Conservation (phyloP, 2,113 vertebrate genomes). For the Strigops habroptila region DNA sequence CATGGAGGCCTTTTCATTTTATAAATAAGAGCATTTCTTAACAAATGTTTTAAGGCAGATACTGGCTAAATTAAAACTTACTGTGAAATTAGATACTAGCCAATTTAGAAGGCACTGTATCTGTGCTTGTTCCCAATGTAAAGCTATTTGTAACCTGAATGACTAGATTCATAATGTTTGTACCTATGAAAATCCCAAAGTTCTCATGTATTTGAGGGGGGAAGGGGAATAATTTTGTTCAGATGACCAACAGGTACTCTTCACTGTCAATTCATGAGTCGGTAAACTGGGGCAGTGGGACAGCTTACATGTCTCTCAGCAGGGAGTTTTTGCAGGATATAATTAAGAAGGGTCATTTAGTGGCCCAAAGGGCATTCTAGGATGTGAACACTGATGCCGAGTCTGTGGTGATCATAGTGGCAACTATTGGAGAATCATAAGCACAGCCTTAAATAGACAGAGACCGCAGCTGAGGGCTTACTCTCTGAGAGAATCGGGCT, state of each 20-base stretch:
- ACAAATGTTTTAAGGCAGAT: not conserved
- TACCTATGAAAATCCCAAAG: not conserved
- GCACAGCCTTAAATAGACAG: not conserved
- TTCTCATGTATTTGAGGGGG: not conserved
- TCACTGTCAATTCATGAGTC: not conserved
- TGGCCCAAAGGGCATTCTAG: not conserved
- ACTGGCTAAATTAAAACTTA: not conserved
- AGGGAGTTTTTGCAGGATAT: not conserved
- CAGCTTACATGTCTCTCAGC: not conserved
- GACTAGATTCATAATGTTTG: not conserved
- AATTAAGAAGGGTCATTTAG: not conserved
- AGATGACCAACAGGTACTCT: not conserved
- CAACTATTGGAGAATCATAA: not conserved
- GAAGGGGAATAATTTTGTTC: not conserved
- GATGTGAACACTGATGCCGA: not conserved
- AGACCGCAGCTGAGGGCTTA: not conserved
- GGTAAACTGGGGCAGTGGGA: not conserved
- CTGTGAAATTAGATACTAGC: not conserved
- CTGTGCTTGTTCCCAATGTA: not conserved
- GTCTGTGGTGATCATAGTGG: not conserved
- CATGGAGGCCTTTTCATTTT: not conserved
- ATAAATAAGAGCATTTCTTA: not conserved
- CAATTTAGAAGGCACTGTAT: not conserved
- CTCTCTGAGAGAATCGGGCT: not conserved
- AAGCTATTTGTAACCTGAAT: not conserved